Evolutionary conservation across 2,113 vertebrate species (phyloP).

Genomic region (Megaceryle maxima): DNA sequence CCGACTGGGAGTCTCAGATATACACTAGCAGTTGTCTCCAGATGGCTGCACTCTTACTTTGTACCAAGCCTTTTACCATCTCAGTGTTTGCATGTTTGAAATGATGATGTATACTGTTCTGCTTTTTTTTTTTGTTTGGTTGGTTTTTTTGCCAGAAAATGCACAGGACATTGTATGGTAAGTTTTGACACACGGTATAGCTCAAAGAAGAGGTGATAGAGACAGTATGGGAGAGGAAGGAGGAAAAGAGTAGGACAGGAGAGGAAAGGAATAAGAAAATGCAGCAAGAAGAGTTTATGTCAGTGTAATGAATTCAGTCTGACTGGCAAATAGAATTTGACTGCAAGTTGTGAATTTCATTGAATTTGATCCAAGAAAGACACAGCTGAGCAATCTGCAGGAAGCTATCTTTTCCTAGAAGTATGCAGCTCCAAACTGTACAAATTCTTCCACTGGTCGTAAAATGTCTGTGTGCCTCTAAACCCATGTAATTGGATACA

Average conservation of each 20-base stretch:
- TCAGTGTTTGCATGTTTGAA: conserved; percentile 25
- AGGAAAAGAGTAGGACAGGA: neutral
- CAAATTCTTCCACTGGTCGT: conserved; percentile 58
- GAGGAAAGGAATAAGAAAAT: conserved; percentile 14
- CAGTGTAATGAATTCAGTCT: conserved; percentile 67
- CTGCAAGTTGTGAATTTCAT: conserved; percentile 70
- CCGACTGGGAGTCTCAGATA: conserved; percentile 31
- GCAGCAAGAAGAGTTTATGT: conserved; percentile 31
- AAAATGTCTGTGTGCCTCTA: conserved; percentile 30
- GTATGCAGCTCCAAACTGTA: conserved; percentile 67
- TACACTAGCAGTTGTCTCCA: conserved; percentile 50
- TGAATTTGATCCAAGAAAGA: conserved; percentile 77
- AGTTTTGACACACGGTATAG: conserved; percentile 45
- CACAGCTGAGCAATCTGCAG: conserved; percentile 77
- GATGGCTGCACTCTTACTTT: conserved; percentile 56
- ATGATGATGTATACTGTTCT: conserved; percentile 61
- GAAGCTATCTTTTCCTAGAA: conserved; percentile 78
- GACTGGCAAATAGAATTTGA: conserved; percentile 73
- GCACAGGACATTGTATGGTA: conserved; percentile 55
- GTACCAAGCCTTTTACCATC: conserved; percentile 52
- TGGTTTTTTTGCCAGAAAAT: conserved; percentile 67
- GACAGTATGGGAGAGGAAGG: neutral
- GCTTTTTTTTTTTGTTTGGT: conserved; percentile 4
- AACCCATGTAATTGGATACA: conserved; percentile 27
- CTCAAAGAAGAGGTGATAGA: conserved; percentile 16